Evolutionary conservation across 1,140 invertebrate genomes (phyloP).

Genomic region (Asobara japonica): DNA sequence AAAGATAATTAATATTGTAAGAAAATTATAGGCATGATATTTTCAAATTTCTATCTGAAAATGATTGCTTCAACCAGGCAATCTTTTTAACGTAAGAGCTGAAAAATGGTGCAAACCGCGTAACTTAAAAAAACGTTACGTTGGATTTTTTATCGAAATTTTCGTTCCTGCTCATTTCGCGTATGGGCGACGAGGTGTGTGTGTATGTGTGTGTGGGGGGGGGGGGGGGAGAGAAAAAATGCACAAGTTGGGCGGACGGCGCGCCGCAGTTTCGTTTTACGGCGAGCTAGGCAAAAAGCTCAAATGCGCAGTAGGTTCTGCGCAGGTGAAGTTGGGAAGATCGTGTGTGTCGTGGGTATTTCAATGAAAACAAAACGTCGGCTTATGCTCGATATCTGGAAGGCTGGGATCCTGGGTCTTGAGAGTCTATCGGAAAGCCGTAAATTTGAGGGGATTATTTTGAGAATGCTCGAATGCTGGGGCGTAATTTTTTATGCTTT

Average conservation of each 20-base stretch:
- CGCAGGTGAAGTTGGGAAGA: conserved; percentile 49
- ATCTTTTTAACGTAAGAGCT: too few relatives aligned
- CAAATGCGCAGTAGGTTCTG: conserved; percentile 40
- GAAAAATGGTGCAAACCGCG: too few relatives aligned
- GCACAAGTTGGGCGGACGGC: conserved; percentile 28
- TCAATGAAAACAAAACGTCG: conserved; percentile 3
- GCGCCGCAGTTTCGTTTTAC: conserved; percentile 53
- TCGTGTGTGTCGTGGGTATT: conserved; percentile 32
- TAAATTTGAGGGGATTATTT: neutral
- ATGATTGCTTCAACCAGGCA: too few relatives aligned
- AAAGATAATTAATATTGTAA: too few relatives aligned
- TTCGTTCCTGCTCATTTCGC: too few relatives aligned
- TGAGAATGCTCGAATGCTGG: too few relatives aligned
- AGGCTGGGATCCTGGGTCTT: neutral
- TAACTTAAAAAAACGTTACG: too few relatives aligned
- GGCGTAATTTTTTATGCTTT: too few relatives aligned
- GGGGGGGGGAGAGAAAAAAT: conserved; percentile 39
- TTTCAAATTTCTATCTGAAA: too few relatives aligned
- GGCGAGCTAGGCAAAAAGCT: conserved; percentile 47
- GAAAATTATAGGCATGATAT: too few relatives aligned
- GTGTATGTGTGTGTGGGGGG: neutral
- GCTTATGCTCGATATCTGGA: neutral
- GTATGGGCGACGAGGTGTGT: conserved; percentile 38
- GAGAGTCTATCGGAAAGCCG: neutral
- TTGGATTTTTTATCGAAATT: too few relatives aligned